phyloP scores from a whole-genome alignment of 2,797 vertebrate genomes.

The Acridotheres tristis region DNA sequence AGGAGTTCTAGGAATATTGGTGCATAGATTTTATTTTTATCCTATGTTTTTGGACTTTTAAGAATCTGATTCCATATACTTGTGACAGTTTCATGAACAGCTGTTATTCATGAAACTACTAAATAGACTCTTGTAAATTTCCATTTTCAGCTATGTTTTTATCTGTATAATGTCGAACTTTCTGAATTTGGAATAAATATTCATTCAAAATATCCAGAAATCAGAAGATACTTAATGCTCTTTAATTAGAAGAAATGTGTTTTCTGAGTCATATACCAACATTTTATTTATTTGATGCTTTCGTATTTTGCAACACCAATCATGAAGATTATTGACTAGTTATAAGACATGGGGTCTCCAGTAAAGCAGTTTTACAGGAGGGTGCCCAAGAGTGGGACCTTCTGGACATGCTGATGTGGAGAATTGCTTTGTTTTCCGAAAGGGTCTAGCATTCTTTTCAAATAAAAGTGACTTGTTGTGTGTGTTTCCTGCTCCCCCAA shows the following conservation, averaged over 20 bases:
- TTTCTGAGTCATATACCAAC: not conserved
- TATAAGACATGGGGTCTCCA: not conserved
- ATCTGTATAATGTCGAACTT: not conserved
- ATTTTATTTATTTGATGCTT: not conserved
- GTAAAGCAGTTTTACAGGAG: not conserved
- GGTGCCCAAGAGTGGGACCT: not conserved
- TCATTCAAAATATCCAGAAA: not conserved
- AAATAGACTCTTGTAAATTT: not conserved
- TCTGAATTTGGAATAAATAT: not conserved
- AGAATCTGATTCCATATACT: not conserved
- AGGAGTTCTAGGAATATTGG: not conserved
- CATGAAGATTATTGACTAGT: not conserved
- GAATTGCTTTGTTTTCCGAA: not conserved
- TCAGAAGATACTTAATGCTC: not conserved
- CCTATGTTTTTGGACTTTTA: not conserved
- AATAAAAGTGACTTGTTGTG: not conserved
- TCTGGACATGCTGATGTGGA: not conserved
- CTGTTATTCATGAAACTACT: not conserved
- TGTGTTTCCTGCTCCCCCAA: not conserved
- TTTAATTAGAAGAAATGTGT: not conserved
- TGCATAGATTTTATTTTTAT: not conserved
- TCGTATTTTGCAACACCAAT: not conserved
- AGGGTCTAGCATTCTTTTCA: not conserved
- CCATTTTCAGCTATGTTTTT: not conserved
- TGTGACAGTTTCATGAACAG: not conserved